Conservation (phyloP, 1,140 invertebrate genomes). For the Drosophila pandora region DNA sequence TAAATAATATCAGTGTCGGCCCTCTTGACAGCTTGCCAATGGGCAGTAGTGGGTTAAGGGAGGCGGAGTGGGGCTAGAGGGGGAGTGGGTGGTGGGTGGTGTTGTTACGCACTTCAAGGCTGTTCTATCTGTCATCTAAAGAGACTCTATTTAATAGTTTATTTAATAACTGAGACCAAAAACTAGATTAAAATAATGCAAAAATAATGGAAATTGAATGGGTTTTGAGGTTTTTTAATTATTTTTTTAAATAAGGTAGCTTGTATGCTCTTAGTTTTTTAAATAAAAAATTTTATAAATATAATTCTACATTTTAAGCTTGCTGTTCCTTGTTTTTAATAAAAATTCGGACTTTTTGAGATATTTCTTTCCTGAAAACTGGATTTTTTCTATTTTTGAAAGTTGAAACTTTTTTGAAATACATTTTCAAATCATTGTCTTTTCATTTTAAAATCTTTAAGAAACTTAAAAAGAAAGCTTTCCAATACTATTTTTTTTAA, state of each 20-base stretch:
- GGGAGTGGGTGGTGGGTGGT: neutral
- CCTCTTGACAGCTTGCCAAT: conserved; percentile 41
- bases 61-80: no score
- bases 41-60: conserved; percentile 14
- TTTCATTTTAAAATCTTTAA: no score
- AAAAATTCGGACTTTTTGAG: no score
- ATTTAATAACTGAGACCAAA: neutral
- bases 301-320: no score
- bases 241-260: neutral
- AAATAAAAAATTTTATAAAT: neutral
- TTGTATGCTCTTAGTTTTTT: neutral
- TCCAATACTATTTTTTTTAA: no score
- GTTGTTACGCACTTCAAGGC: conserved; percentile 28
- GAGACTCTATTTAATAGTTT: conserved; percentile 1
- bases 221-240: neutral
- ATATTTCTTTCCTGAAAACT: no score
- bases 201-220: neutral
- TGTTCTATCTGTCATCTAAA: conserved; percentile 13
- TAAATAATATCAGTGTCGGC: conserved; percentile 38
- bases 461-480: no score
- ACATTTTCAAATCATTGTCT: no score
- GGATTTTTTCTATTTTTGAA: no score
- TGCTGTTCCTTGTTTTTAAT: no score
- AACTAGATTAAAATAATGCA: neutral
- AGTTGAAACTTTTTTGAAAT: no score